Conservation (phyloP, 2,888 invertebrate species). For the Dusona sp. region DNA sequence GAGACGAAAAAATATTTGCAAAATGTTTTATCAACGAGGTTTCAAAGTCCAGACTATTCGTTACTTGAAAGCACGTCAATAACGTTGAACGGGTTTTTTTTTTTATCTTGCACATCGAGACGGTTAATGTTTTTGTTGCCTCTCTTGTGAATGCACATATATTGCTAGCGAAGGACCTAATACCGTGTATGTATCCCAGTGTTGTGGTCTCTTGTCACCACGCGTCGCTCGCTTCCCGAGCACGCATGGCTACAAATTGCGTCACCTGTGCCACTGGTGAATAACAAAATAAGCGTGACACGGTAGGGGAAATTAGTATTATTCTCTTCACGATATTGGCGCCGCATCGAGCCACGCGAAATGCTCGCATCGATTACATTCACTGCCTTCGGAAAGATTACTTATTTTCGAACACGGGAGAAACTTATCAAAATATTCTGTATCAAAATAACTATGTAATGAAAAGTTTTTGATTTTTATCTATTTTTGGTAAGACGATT, state of each 20-base stretch:
- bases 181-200: neutral
- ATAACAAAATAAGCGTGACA: conserved; percentile 28
- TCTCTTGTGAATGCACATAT: neutral
- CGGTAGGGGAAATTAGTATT: neutral
- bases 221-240: conserved; percentile 13
- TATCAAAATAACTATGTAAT: too few relatives aligned
- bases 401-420: neutral
- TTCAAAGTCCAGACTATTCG: conserved; percentile 2
- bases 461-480: neutral
- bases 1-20: neutral
- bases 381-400: neutral
- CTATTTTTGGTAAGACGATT: neutral
- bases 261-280: conserved; percentile 49
- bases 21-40: neutral
- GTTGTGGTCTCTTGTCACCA: conserved; percentile 5
- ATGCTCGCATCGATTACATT: neutral
- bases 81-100: conserved; percentile 19
- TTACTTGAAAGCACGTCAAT: conserved; percentile 6
- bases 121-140: conserved; percentile 14
- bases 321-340: conserved; percentile 4
- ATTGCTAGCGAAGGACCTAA: neutral
- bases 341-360: neutral
- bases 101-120: neutral
- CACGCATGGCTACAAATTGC: conserved; percentile 31
- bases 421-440: neutral